Base-by-base conservation (phyloP, 1,140 invertebrate genomes). In the Pachyrhynchus sulphureomaculatus region DNA sequence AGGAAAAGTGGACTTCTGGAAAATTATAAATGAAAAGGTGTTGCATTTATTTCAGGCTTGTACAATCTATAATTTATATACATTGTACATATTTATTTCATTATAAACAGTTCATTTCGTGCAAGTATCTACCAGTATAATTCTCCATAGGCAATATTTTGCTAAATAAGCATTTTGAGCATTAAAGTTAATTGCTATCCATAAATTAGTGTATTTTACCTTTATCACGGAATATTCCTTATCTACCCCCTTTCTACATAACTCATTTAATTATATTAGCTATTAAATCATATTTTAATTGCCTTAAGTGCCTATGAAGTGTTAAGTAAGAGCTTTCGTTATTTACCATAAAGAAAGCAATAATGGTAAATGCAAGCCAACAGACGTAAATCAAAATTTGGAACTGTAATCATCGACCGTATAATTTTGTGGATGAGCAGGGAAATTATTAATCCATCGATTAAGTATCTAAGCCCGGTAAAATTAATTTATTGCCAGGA, bases 401-500 rank as follows among this genome's bases (percentile, higher is more conserved):
- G 48, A 47, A 53, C 57, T 51, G 63, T 61, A 60, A 65, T 65
- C 63, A 61, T 47, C 34, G 44, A 32, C 51, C 63, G 57, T 61
- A 58, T 64, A 64, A 59, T 64, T 64, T 58, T 65, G 29, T 48
- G 39, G 63, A 49, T 36, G 57, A 65, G 33, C 41, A 56, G 41
- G 45, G 56, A 41, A 58, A 65, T 59, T 64, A 55, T 57, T 65
- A 65, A 65, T 65, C 63, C 52, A 53, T 65, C 63, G 63, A 65
- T 65, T 65, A 65, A 65, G 60, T 61, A 53, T 64, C 62, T 58
- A 64, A 48, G 55, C 42, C 45, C 55, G 45, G 44, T 58, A 48
- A 58, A 58, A 58, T 58, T 58, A 58, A 58, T 58, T 58, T 58
- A 58, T 58, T 58, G 55, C 48, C 44, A 32, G 32, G 55, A 58